Evolutionary conservation across 2,113 vertebrate species (phyloP).

Genomic region (Elaphurus davidianus): DNA sequence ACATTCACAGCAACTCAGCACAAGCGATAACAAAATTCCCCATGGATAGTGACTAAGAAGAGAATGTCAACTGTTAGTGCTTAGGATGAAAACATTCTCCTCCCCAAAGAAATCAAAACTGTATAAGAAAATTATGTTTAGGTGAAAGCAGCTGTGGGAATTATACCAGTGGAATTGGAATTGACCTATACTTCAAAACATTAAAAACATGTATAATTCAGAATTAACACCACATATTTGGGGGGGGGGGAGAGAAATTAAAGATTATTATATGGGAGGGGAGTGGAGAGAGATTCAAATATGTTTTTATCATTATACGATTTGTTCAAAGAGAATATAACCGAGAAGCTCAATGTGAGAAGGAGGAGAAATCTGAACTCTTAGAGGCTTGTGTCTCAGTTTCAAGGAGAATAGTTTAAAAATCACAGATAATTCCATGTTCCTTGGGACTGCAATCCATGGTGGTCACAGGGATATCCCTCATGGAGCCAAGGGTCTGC

Average conservation of each 20-base stretch:
- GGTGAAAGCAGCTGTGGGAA: not conserved
- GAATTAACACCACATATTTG: not conserved
- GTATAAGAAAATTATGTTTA: not conserved
- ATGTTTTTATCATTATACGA: not conserved
- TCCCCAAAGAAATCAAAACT: not conserved
- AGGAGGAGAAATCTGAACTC: not conserved
- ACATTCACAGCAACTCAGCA: not conserved
- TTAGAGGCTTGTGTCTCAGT: not conserved
- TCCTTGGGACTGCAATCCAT: not conserved
- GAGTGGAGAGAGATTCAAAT: not conserved
- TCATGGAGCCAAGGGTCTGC: not conserved
- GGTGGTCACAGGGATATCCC: not conserved
- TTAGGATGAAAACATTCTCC: not conserved
- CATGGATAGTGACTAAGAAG: not conserved
- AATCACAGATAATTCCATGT: not conserved
- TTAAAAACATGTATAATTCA: not conserved
- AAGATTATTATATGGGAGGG: not conserved
- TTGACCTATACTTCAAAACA: not conserved
- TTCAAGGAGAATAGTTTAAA: not conserved
- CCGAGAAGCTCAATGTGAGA: not conserved
- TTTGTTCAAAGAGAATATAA: not conserved
- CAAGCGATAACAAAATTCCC: not conserved
- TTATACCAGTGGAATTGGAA: not conserved
- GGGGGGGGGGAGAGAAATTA: fast-evolving
- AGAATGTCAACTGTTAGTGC: not conserved